A percentile compares a stretch with the other conserved stretches of the same genome.
phyloP scores from a whole-genome alignment of 2,888 invertebrate genomes.

The Conistra vaccinii region DNA sequence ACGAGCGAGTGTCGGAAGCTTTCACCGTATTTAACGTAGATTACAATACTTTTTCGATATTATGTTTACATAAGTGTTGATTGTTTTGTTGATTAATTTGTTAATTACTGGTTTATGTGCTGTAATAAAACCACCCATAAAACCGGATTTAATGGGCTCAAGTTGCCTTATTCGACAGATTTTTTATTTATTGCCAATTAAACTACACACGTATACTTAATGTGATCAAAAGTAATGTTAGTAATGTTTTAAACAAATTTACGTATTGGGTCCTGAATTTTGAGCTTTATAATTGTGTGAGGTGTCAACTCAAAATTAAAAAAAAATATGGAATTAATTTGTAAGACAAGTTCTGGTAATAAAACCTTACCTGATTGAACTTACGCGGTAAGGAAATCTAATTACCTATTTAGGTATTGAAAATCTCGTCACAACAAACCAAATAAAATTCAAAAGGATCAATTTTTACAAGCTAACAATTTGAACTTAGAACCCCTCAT shows the following conservation, averaged over 20 bases:
- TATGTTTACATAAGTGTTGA: slow-evolving; percentile 62
- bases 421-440: slow-evolving; percentile 11
- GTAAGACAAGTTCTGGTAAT: neutral
- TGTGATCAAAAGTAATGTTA: neutral
- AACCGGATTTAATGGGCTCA: slow-evolving; percentile 20
- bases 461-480: slow-evolving; percentile 38
- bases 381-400: neutral
- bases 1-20: slow-evolving; percentile 80
- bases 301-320: neutral
- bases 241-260: neutral
- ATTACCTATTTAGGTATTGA: neutral
- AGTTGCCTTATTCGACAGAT: slow-evolving; percentile 28
- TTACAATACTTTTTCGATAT: slow-evolving; percentile 75
- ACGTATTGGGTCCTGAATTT: neutral
- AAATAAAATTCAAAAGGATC: slow-evolving; percentile 8
- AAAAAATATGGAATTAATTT: neutral
- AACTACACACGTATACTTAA: slow-evolving; percentile 12
- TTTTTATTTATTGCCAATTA: slow-evolving; percentile 41
- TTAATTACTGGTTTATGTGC: slow-evolving; percentile 46
- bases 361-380: neutral
- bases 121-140: slow-evolving; percentile 39
- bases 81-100: slow-evolving; percentile 59
- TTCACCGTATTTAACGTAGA: slow-evolving; percentile 81
- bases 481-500: slow-evolving; percentile 51
- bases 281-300: neutral